A percentile compares a stretch with the other conserved stretches of the same genome.
Evolutionary conservation across 2,888 invertebrate species (phyloP).

Genomic region (Pollenia labialis): DNA sequence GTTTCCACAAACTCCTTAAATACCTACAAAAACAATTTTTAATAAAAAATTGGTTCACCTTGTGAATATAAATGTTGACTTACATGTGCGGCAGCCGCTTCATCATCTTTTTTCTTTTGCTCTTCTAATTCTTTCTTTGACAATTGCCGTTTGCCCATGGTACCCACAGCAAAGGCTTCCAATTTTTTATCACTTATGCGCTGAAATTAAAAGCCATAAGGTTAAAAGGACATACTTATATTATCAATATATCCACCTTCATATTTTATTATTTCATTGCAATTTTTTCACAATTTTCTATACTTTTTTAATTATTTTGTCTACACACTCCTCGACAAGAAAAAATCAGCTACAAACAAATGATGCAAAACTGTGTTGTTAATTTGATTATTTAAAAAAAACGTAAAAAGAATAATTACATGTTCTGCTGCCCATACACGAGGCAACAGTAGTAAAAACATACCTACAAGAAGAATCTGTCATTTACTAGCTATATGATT

Average conservation of each 20-base stretch:
- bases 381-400: not conserved
- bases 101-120: slow-evolving; percentile 93
- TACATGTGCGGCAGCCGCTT: slow-evolving; percentile 95
- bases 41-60: not conserved
- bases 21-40: slow-evolving; percentile 85
- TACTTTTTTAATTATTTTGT: not conserved
- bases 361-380: slow-evolving; percentile 2
- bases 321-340: not conserved
- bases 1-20: slow-evolving; percentile 99
- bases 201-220: slow-evolving; percentile 76
- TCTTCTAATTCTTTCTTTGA: slow-evolving; percentile 95
- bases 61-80: slow-evolving; percentile 76
- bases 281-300: slow-evolving; percentile 24
- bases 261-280: slow-evolving; percentile 29
- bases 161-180: slow-evolving; percentile 90
- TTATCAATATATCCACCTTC: slow-evolving; percentile 52
- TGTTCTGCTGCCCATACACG: too few relatives aligned
- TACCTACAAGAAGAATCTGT: too few relatives aligned
- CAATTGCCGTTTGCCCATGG: slow-evolving; percentile 88
- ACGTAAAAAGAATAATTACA: too few relatives aligned
- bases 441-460: too few relatives aligned
- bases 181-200: slow-evolving; percentile 90
- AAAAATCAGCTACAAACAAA: slow-evolving; percentile 29
- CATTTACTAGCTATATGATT: too few relatives aligned
- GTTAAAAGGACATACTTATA: not conserved